Evolutionary conservation across 2,113 vertebrate species (phyloP), one percentile per base, ranked within the genome.

Genomic region (Chunga burmeisteri): DNA sequence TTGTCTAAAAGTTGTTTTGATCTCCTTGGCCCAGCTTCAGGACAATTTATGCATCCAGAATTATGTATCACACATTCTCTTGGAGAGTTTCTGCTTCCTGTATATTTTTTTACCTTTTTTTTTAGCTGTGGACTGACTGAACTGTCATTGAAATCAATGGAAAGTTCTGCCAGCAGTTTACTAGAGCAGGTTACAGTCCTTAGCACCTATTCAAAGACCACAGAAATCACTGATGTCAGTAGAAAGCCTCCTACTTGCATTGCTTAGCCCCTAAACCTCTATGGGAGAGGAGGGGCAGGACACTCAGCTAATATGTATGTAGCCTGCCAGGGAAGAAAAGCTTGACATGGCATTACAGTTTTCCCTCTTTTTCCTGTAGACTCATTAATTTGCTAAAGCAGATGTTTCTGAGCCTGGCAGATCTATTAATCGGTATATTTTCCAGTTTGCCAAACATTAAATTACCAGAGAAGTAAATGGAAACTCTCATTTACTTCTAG

Each of bases 381-480:
- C 27, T 93, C 63, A 88, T 86, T 95, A 92, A 88, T 93, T 93
- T 94, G 67, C 59, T 85, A 86, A 95, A 71, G 87, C 75, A 94
- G 81, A 97, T 92, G 88, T 80, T 90, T 96, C 90, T 80, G 68
- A 94, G 67, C 36, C 55, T 91, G 71, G 56, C 90, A 94, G 80
- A 89, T 94, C 90, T 93, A 93, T 97, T 97, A 96, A 96, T 97
- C 90, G 93, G 59, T 92, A 34, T 97, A 95, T 96, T 97, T 97
- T 97, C 91, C 92, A 97, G 90, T 94, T 95, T 97, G 90, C 91
- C 86, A 96, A 94, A 95, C 86, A 68, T 90, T 96, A 97, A 97
- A 97, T 97, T 94, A 87, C 75, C 62, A 93, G 94, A 94, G 97
- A 95, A 96, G 46, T 94, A 94, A 96, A 96, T 97, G 89, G 94